Evolutionary conservation across 2,888 invertebrate species (phyloP).

Genomic region (Sceliomorpha sp.): DNA sequence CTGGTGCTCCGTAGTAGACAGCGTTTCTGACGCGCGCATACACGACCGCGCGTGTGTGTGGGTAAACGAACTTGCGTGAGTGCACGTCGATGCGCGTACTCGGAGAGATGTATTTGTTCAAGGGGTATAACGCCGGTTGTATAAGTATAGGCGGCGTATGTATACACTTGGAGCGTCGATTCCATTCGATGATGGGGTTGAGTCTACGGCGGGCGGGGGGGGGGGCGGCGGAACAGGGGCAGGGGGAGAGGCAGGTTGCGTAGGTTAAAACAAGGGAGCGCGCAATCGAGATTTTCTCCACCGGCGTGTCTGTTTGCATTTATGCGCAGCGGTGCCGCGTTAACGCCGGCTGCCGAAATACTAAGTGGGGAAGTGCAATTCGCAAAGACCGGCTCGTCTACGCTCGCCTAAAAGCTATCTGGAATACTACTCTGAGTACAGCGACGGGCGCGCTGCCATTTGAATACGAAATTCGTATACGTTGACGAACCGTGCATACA

Average conservation of each 20-base stretch:
- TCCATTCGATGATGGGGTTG: too few relatives aligned
- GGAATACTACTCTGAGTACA: slow-evolving; percentile 49
- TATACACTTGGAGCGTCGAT: slow-evolving; percentile 13
- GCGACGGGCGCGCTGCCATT: slow-evolving; percentile 70
- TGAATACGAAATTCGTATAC: slow-evolving; percentile 78
- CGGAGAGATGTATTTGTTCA: too few relatives aligned
- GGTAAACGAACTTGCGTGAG: too few relatives aligned
- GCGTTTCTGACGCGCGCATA: too few relatives aligned
- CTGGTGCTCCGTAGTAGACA: too few relatives aligned
- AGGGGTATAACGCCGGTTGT: too few relatives aligned
- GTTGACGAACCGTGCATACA: slow-evolving; percentile 78
- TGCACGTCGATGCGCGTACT: too few relatives aligned
- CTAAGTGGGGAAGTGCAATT: slow-evolving; percentile 63
- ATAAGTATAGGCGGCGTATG: slow-evolving; percentile 4
- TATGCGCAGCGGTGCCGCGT: slow-evolving; percentile 62
- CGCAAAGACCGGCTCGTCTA: slow-evolving; percentile 61
- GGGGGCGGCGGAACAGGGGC: too few relatives aligned
- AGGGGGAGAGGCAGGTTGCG: too few relatives aligned
- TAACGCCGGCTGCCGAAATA: slow-evolving; percentile 65
- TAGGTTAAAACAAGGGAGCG: slow-evolving; percentile 23
- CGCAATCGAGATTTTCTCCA: slow-evolving; percentile 14
- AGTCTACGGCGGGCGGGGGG: too few relatives aligned
- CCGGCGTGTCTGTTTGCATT: slow-evolving; percentile 69
- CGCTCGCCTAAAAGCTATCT: slow-evolving; percentile 63
- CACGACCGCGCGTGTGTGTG: too few relatives aligned